A percentile compares a stretch with the other conserved stretches of the same genome.
These are phyloP conservation scores for Limnephilus rhombicus DNA, from an alignment of 2,888 invertebrate species.

Conservation along the genomic window DNA sequence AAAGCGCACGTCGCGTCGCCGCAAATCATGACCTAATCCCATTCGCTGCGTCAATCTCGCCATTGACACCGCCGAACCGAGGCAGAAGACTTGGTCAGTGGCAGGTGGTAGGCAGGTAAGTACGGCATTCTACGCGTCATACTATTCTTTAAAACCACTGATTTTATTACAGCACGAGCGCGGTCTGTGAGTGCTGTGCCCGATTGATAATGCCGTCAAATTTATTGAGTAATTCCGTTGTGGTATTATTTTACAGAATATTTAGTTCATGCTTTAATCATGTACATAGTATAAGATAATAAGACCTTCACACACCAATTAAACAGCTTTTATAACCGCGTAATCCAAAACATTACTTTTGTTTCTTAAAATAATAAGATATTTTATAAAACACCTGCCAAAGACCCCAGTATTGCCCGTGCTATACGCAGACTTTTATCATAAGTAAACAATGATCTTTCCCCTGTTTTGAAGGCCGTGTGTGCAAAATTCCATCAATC, in stretches of 20 bases:
- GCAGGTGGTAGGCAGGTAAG: not conserved
- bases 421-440: too few species aligned
- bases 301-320: too few species aligned
- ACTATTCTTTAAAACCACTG: not conserved
- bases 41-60: slow-evolving; percentile 1
- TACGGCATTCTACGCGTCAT: not conserved
- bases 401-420: too few species aligned
- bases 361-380: too few species aligned
- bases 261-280: too few species aligned
- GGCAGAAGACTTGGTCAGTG: not conserved
- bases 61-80: not conserved
- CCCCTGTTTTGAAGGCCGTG: too few species aligned
- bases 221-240: not conserved
- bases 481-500: too few species aligned
- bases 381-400: too few species aligned
- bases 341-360: too few species aligned
- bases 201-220: not conserved
- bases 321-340: too few species aligned
- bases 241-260: not conserved
- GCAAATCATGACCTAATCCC: slow-evolving; percentile 35
- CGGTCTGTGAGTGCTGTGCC: not conserved
- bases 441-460: too few species aligned
- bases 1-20: slow-evolving; percentile 22
- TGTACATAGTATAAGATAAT: too few species aligned
- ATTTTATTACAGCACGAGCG: not conserved